A percentile compares a stretch with the other conserved stretches of the same genome.
Evolutionary conservation across 1,140 invertebrate genomes (phyloP).

Genomic region (Aleiodes sp.): DNA sequence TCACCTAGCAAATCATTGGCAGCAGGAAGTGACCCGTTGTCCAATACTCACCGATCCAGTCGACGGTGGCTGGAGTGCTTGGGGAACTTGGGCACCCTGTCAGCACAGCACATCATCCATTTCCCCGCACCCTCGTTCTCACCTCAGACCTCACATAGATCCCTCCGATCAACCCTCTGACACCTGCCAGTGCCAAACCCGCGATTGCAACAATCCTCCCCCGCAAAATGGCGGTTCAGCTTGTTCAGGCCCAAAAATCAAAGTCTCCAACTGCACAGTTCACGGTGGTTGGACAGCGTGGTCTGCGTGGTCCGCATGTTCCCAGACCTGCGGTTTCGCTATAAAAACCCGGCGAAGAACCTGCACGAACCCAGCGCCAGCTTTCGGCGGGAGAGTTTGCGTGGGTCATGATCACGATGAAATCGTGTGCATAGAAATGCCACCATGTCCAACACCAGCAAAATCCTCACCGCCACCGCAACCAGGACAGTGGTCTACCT

Average conservation of each 20-base stretch:
- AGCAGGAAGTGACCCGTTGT: conserved; percentile 75
- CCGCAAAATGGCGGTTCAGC: conserved; percentile 78
- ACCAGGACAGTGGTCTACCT: conserved; percentile 79
- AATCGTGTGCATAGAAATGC: conserved; percentile 79
- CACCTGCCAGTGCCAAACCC: conserved; percentile 79
- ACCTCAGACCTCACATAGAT: neutral
- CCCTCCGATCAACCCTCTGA: conserved; percentile 58
- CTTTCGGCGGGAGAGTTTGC: conserved; percentile 84
- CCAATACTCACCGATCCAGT: conserved; percentile 71
- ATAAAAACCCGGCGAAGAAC: conserved; percentile 81
- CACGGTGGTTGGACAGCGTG: conserved; percentile 90
- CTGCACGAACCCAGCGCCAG: conserved; percentile 85
- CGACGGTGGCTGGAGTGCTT: conserved; percentile 71
- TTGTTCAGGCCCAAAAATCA: conserved; percentile 70
- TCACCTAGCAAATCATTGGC: conserved; percentile 73
- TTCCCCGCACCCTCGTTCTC: conserved; percentile 9
- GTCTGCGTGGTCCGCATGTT: conserved; percentile 88
- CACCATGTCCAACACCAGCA: conserved; percentile 77
- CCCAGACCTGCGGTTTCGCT: conserved; percentile 79
- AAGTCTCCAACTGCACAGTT: conserved; percentile 80
- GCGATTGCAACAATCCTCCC: conserved; percentile 84
- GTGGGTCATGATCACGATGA: conserved; percentile 81
- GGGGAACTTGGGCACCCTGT: conserved; percentile 64
- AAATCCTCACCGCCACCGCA: conserved; percentile 69
- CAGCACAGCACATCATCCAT: conserved; percentile 63